These are phyloP conservation scores for Eptatretus burgeri DNA, from an alignment of 2,113 vertebrate species.

Conservation along the genomic window DNA sequence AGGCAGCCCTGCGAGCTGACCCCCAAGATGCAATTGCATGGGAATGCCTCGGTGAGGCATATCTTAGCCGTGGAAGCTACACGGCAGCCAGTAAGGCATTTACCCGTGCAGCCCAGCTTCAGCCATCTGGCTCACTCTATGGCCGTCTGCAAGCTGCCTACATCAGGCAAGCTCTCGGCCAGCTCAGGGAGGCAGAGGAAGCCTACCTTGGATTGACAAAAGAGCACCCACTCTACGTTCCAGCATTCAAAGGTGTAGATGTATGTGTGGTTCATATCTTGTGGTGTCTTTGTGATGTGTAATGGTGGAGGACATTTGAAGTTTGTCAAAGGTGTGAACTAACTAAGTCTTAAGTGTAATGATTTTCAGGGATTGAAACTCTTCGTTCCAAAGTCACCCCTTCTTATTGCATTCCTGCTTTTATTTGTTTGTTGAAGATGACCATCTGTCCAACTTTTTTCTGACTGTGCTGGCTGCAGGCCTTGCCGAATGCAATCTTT, in stretches of 20 bases:
- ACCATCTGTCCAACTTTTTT: not conserved
- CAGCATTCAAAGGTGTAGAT: conserved; percentile 18
- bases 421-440: not conserved
- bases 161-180: conserved; percentile 49
- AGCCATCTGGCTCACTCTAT: conserved; percentile 36
- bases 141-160: conserved; percentile 55
- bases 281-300: too few species aligned
- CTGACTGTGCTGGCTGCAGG: conserved; percentile 21
- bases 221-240: conserved; percentile 42
- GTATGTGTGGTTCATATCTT: not conserved
- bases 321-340: not conserved
- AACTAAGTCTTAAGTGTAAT: not conserved
- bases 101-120: conserved; percentile 43
- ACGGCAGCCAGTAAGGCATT: conserved; percentile 68
- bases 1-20: conserved; percentile 70
- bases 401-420: not conserved
- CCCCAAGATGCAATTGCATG: conserved; percentile 68
- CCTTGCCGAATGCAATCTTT: conserved; percentile 58
- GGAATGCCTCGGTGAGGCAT: conserved; percentile 84
- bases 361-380: too few species aligned
- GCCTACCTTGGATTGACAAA: conserved; percentile 45
- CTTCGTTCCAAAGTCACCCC: not conserved
- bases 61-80: conserved; percentile 55
- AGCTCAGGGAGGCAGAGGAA: conserved; percentile 37
- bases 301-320: conserved; percentile 37